phyloP scores from a whole-genome alignment of 1,140 invertebrate species.

The Drosophila persimilis region DNA sequence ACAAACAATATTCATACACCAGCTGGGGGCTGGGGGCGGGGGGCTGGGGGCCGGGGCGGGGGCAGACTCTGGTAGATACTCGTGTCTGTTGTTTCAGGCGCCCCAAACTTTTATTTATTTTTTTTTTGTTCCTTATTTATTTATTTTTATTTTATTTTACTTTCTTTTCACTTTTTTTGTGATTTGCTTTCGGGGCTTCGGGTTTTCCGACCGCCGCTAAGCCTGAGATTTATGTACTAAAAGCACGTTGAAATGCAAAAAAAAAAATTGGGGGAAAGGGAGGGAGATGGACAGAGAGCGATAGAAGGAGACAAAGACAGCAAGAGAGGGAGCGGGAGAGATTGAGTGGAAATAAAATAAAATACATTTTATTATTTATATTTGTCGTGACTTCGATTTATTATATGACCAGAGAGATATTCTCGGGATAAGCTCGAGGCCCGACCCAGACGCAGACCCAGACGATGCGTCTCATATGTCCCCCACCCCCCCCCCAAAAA shows the following conservation, averaged over 20 bases:
- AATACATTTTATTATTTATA: conserved; percentile 80
- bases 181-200: conserved; percentile 1
- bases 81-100: conserved; percentile 71
- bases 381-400: conserved; percentile 80
- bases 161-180: conserved; percentile 16
- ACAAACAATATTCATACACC: conserved; percentile 73
- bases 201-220: conserved; percentile 61
- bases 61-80: neutral
- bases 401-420: conserved; percentile 45
- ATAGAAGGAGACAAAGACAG: neutral
- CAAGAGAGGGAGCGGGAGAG: neutral
- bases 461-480: too few relatives aligned
- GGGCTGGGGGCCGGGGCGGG: neutral
- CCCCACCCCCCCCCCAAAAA: too few relatives aligned
- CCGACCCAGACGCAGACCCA: too few relatives aligned
- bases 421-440: too few relatives aligned
- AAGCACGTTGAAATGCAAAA: conserved; percentile 76
- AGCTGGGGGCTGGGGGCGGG: conserved; percentile 13
- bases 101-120: conserved; percentile 35
- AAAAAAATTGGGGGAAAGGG: conserved; percentile 11
- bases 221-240: conserved; percentile 76
- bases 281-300: neutral
- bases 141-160: conserved; percentile 40
- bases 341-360: conserved; percentile 67
- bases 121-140: conserved; percentile 35